Conservation (phyloP, 2,113 vertebrate species). For the Toxotes jaculatrix region DNA sequence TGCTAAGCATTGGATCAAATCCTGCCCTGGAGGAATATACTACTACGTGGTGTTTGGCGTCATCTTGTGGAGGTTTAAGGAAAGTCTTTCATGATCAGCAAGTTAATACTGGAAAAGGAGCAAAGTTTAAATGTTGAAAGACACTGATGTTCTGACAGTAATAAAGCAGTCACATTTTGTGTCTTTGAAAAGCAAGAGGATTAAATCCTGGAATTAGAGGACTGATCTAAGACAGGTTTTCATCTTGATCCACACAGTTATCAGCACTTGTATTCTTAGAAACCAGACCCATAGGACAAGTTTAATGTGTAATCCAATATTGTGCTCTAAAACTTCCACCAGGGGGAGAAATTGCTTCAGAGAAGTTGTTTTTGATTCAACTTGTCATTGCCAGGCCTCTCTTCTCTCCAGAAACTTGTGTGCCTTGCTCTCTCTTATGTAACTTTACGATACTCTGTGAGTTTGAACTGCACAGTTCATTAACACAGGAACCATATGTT, state of each 20-base stretch:
- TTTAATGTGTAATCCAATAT: neutral
- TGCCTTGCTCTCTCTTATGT: slow-evolving; percentile 41
- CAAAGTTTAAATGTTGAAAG: neutral
- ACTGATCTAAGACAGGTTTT: neutral
- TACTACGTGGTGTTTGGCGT: slow-evolving; percentile 49
- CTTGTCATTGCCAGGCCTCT: neutral
- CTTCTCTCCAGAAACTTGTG: neutral
- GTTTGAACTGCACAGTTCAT: slow-evolving; percentile 45
- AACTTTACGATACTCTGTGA: slow-evolving; percentile 53
- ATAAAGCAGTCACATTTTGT: neutral
- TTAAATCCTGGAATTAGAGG: neutral
- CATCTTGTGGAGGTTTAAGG: slow-evolving; percentile 61
- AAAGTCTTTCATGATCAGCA: neutral
- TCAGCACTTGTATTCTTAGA: neutral
- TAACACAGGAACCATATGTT: slow-evolving; percentile 42
- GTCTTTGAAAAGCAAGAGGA: neutral
- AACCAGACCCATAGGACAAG: neutral
- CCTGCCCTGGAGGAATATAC: neutral
- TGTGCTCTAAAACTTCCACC: slow-evolving; percentile 37
- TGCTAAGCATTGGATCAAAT: neutral
- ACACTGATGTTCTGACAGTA: neutral
- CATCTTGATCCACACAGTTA: neutral
- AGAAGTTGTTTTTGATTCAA: neutral
- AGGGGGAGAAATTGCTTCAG: slow-evolving; percentile 51
- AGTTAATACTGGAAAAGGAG: neutral